Conservation (phyloP, 2,888 invertebrate genomes). For the Amphiduros pacificus region DNA sequence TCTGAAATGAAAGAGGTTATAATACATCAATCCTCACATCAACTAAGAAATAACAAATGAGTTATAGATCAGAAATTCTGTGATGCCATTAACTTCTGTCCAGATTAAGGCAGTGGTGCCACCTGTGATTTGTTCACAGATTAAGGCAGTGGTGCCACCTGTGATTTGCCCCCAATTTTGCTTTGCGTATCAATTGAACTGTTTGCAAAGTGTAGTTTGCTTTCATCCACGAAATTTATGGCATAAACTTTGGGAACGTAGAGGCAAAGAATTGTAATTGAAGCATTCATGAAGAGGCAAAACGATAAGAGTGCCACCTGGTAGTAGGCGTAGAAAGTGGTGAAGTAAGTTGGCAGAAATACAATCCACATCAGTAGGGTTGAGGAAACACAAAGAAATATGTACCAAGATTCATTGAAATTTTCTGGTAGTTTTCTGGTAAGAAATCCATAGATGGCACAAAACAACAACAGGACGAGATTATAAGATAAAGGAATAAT, state of each 20-base stretch:
- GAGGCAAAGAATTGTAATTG: conserved; percentile 19
- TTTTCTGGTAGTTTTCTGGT: conserved; percentile 27
- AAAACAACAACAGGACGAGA: conserved; percentile 21
- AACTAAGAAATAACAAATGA: too few relatives aligned
- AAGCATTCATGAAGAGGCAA: conserved; percentile 24
- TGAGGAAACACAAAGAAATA: conserved; percentile 25
- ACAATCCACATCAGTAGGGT: conserved; percentile 27
- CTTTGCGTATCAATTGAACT: too few relatives aligned
- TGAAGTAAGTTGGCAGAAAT: conserved; percentile 28
- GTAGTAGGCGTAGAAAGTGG: conserved; percentile 21
- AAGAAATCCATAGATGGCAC: conserved; percentile 23
- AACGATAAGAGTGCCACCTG: conserved; percentile 20
- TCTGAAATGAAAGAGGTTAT: too few relatives aligned
- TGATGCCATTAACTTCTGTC: too few relatives aligned
- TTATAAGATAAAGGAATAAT: conserved; percentile 35
- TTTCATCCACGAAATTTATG: conserved; percentile 15
- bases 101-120: too few relatives aligned
- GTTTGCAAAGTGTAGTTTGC: not conserved
- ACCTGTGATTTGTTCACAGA: too few relatives aligned
- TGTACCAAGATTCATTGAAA: conserved; percentile 32
- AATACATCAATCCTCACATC: too few relatives aligned
- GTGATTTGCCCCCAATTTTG: too few relatives aligned
- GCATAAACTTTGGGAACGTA: conserved; percentile 26
- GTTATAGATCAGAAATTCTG: too few relatives aligned
- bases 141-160: too few relatives aligned